Base-by-base conservation (phyloP, 2,113 vertebrate genomes). In the human region DNA sequence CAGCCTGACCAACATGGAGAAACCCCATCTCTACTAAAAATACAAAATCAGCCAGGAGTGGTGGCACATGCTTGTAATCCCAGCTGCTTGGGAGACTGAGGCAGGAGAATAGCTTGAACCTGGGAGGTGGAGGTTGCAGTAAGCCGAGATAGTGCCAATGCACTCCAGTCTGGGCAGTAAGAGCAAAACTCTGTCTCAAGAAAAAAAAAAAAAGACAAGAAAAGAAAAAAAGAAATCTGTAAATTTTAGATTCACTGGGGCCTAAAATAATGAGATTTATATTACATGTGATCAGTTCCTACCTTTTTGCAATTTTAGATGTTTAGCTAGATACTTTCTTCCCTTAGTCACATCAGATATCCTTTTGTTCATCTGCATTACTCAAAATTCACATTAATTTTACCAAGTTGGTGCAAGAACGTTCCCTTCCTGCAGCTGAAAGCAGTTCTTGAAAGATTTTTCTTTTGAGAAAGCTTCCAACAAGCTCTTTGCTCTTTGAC, bases 401-500 rank as follows among this genome's bases (percentile, higher is more conserved):
- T 95, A 64, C 86, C 92, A 90, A n/a, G 83, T 89, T 75, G 23
- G 50, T 85, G 20, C 68, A n/a, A 48, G 59, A 78, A 68, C 14
- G 10, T 66, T 94, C 52, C 27, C 76, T 97, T 82, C 76, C 90
- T 76, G 32, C 38, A 76, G 48, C 85, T 38, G 0, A 88, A 48
- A 89, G 50, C 93, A 93, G 27, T 81, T 96, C 86, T 98, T 98
- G 84, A 97, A 98, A 97, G 70, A 73, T 95, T 97, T 96, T 93
- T 75, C 59, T 38, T 98, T 98, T 96, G 86, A 94, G 73, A 97
- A 98, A 98, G 86, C 95, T 95, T 98, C 93, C 86, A 68, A 66
- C 75, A 84, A 97, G 81, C 95, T 92, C 12, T 98, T 94, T 96
- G 61, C 45, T 94, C 85, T 94, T 93, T 93, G 76, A 93, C 79